Conservation (phyloP, 2,113 vertebrate species). For the Oryzias javanicus region DNA sequence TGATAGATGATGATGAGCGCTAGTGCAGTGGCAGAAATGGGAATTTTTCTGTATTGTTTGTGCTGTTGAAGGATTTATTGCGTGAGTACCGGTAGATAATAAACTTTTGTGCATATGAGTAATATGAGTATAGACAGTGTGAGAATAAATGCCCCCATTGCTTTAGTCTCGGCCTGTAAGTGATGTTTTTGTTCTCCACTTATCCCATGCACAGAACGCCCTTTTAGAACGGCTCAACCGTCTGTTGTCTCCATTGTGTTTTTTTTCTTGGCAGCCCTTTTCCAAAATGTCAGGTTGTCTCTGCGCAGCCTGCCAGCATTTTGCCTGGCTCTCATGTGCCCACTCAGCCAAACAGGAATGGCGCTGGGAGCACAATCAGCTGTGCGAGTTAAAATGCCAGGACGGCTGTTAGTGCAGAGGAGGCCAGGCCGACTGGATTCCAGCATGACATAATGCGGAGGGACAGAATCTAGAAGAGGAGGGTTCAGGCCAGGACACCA, state of each 20-base stretch:
- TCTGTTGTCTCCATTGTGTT: slow-evolving; percentile 48
- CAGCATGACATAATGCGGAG: slow-evolving; percentile 11
- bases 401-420: slow-evolving; percentile 40
- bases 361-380: slow-evolving; percentile 34
- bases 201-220: slow-evolving; percentile 51
- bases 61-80: no score
- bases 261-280: slow-evolving; percentile 54
- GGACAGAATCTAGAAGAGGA: slow-evolving; percentile 22
- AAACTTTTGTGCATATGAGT: no score
- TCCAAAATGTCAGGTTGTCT: slow-evolving; percentile 45
- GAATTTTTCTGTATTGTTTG: no score
- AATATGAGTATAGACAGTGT: no score
- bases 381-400: slow-evolving; percentile 69
- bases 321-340: slow-evolving; percentile 60
- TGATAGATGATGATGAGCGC: no score
- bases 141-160: slow-evolving; percentile 8
- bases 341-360: slow-evolving; percentile 63
- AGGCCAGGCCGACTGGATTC: slow-evolving; percentile 2
- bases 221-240: slow-evolving; percentile 43
- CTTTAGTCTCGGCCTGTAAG: slow-evolving; percentile 15
- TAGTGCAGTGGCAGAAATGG: no score
- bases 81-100: no score
- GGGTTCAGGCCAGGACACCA: slow-evolving; percentile 37
- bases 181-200: slow-evolving; percentile 44
- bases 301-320: slow-evolving; percentile 42